phyloP scores from a whole-genome alignment of 2,113 vertebrate genomes.

The Thalassoma bifasciatum region DNA sequence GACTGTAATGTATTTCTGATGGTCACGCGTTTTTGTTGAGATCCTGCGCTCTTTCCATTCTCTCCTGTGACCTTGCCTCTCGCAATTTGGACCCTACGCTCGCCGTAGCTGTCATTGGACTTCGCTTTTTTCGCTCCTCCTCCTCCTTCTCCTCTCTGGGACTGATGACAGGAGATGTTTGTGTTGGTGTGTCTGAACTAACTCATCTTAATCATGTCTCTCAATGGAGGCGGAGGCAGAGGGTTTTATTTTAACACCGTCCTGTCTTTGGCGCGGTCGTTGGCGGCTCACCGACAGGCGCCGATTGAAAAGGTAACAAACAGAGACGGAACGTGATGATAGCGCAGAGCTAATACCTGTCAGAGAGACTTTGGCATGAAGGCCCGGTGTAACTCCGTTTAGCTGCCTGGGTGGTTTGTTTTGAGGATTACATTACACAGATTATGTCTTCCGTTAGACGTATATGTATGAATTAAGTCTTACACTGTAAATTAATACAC shows the following conservation, averaged over 20 bases:
- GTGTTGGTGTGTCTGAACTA: constrained; percentile 10
- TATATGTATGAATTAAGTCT: not conserved
- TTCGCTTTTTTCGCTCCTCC: constrained; percentile 1
- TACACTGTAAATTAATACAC: not conserved
- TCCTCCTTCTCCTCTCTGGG: not conserved
- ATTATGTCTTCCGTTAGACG: accelerated
- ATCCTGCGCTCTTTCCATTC: not conserved
- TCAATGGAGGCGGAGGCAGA: constrained; percentile 76
- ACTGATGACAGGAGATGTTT: constrained; percentile 55
- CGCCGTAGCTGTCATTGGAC: constrained; percentile 62
- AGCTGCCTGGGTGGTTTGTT: accelerated
- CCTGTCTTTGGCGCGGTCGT: constrained; percentile 91
- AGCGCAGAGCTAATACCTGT: constrained; percentile 47
- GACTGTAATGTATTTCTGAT: not conserved
- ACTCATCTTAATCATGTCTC: constrained; percentile 71
- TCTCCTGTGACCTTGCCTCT: constrained; percentile 46
- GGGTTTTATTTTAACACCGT: constrained; percentile 97
- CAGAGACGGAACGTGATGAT: not conserved
- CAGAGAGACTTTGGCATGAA: not conserved
- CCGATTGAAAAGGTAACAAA: constrained; percentile 92
- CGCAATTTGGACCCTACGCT: constrained; percentile 21
- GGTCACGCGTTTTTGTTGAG: not conserved
- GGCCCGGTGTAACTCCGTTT: constrained; percentile 26
- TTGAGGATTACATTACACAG: not conserved
- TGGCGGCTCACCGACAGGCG: constrained; percentile 91